phyloP scores from a whole-genome alignment of 2,888 invertebrate genomes.

The Polydrusus cervinus region DNA sequence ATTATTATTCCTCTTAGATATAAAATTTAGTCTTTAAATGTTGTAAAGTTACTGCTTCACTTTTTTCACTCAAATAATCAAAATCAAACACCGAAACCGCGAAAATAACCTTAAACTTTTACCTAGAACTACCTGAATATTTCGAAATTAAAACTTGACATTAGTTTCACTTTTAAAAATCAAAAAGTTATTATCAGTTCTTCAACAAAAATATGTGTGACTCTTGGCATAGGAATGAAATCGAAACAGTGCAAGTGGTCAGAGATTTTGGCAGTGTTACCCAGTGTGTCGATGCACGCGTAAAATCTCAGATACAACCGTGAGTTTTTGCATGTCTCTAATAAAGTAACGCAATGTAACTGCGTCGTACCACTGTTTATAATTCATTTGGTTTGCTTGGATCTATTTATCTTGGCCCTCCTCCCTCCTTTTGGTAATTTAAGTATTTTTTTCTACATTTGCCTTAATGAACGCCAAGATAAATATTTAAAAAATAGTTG shows the following conservation, averaged over 20 bases:
- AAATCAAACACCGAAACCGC: not conserved
- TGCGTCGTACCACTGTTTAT: too few relatives aligned
- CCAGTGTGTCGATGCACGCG: slow-evolving; percentile 19
- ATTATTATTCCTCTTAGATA: not conserved
- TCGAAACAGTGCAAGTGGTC: slow-evolving; percentile 13
- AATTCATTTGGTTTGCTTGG: too few relatives aligned
- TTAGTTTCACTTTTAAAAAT: slow-evolving; percentile 12
- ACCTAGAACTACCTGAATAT: not conserved
- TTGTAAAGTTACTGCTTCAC: slow-evolving; percentile 3
- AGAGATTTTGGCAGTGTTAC: slow-evolving; percentile 29
- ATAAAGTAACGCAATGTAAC: not conserved
- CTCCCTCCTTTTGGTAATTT: too few relatives aligned
- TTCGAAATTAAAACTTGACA: slow-evolving; percentile 26
- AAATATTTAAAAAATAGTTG: too few relatives aligned
- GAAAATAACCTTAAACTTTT: slow-evolving; percentile 6
- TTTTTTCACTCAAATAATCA: too few relatives aligned
- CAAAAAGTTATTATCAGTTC: not conserved
- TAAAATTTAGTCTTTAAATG: too few relatives aligned
- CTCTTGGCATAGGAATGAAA: slow-evolving; percentile 34
- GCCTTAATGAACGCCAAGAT: too few relatives aligned
- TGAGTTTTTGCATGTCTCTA: slow-evolving; percentile 4
- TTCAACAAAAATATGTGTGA: slow-evolving; percentile 21
- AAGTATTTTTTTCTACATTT: too few relatives aligned
- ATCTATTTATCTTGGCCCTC: too few relatives aligned
- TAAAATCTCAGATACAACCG: slow-evolving; percentile 17